phyloP scores from a whole-genome alignment of 2,113 vertebrate species.

The Clarias macrocephalus region DNA sequence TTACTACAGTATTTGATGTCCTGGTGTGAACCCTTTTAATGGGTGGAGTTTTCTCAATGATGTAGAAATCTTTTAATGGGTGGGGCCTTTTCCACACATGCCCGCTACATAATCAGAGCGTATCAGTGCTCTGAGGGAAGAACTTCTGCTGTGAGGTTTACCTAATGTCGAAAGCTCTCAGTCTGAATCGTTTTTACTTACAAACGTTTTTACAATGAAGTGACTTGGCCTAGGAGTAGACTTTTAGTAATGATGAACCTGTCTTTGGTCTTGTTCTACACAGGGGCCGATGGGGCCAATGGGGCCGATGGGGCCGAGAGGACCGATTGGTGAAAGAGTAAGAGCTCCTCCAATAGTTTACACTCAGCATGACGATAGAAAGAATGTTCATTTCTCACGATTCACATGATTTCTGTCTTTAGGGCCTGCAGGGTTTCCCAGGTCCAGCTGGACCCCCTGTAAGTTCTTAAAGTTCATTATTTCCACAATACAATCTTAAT shows the following conservation, averaged over 20 bases:
- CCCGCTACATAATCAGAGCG: neutral
- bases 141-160: neutral
- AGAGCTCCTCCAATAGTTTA: slow-evolving; percentile 45
- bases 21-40: neutral
- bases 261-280: neutral
- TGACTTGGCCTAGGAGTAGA: neutral
- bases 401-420: slow-evolving; percentile 4
- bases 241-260: neutral
- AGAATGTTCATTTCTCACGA: neutral
- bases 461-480: slow-evolving; percentile 55
- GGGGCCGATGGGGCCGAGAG: slow-evolving; percentile 75
- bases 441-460: slow-evolving; percentile 72
- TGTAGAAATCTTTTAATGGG: neutral
- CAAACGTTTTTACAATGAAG: neutral
- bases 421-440: slow-evolving; percentile 81
- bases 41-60: neutral
- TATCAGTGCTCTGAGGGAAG: neutral
- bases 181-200: neutral
- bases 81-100: neutral
- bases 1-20: neutral
- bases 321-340: slow-evolving; percentile 76
- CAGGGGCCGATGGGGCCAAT: slow-evolving; percentile 69
- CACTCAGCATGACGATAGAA: too few relatives aligned
- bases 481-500: neutral
- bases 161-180: neutral